Evolutionary conservation across 2,888 invertebrate genomes (phyloP).

Genomic region (Pandemis heparana): DNA sequence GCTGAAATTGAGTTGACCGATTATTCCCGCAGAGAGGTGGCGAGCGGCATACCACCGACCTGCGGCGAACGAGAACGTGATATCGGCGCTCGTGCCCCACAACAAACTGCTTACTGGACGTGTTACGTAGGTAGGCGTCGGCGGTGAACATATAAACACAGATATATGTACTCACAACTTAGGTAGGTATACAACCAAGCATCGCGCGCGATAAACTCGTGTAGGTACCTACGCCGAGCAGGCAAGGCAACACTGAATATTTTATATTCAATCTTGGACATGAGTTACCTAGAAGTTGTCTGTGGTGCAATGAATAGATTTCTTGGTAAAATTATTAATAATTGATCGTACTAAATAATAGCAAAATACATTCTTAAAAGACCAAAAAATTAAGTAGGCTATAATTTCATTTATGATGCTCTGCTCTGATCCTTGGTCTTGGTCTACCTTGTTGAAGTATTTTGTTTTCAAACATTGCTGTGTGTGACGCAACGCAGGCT

Average conservation of each 20-base stretch:
- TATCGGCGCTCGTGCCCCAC: slow-evolving; percentile 84
- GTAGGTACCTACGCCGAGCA: slow-evolving; percentile 44
- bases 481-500: slow-evolving; percentile 1
- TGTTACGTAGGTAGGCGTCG: slow-evolving; percentile 76
- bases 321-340: not conserved
- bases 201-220: slow-evolving; percentile 61
- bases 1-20: slow-evolving; percentile 73
- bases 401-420: not conserved
- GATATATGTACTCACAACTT: slow-evolving; percentile 54
- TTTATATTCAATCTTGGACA: slow-evolving; percentile 49
- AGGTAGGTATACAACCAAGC: slow-evolving; percentile 52
- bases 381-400: not conserved
- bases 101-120: slow-evolving; percentile 85
- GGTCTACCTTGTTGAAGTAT: not conserved
- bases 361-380: too few species aligned
- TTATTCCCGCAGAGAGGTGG: slow-evolving; percentile 81
- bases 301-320: slow-evolving; percentile 15
- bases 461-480: slow-evolving; percentile 16
- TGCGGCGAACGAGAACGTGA: slow-evolving; percentile 79
- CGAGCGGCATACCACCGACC: slow-evolving; percentile 75
- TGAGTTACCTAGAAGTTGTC: slow-evolving; percentile 30
- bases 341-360: not conserved
- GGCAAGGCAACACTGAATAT: slow-evolving; percentile 49
- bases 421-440: not conserved
- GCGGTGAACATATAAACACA: slow-evolving; percentile 76